Evolutionary conservation across 2,888 invertebrate genomes (phyloP), one percentile per base, ranked within the genome.

Genomic region (Dicranocentrus wangi): DNA sequence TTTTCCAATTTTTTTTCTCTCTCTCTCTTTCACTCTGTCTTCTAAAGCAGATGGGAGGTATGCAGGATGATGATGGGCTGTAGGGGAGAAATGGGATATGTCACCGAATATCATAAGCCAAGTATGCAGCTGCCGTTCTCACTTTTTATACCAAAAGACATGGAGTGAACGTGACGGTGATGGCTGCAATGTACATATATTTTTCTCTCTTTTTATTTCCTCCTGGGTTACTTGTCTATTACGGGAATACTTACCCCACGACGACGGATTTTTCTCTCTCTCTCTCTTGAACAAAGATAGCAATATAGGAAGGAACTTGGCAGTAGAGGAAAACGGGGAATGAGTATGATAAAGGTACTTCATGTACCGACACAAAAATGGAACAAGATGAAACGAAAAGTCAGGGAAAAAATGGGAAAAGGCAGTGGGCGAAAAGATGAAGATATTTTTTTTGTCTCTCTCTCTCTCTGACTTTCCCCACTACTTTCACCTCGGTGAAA

Each of bases 191-290:
- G 32, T 32, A 32, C 32, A n/a, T n/a, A n/a, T n/a, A n/a, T n/a
- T n/a, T n/a, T n/a, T n/a, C n/a, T n/a, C n/a, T n/a, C n/a, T n/a
- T n/a, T n/a, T n/a, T n/a, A n/a, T n/a, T 42, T 65, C 25, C 63
- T 39, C 63, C 19, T 65, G 17, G 63, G 63, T 23, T 65, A 65
- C 63, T 65, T 65, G 42, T 65, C 42, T 65, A 19, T 65, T 65
- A 65, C n/a, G 55, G 21, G 19, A 21, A 13, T 55, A 19, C 23
- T 55, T 55, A 19, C 19, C 32, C 10, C 32, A n/a, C 32, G 32
- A 32, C 32, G 10, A 10, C 3, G 32, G 10, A 32, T 32, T 32
- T 32, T 32, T 32, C 10, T n/a, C n/a, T 42, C 13, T 42, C 13
- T 42, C 42, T 42, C 42, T 42, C 15, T 51, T 51, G 51, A 17